Evolutionary conservation across 1,140 invertebrate species (phyloP).

Genomic region (Dreissena polymorpha): DNA sequence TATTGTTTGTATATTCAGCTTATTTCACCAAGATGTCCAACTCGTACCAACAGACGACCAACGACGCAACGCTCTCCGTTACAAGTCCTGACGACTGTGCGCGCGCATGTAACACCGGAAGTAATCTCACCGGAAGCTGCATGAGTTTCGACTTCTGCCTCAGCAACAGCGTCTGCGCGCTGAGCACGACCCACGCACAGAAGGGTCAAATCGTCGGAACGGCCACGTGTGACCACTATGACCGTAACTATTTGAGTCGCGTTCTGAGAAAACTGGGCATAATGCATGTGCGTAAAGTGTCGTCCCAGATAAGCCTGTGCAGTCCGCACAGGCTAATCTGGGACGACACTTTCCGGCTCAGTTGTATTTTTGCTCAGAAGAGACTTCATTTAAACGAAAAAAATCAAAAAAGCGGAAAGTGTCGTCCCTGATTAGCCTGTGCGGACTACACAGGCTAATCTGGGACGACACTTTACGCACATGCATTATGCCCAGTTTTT

Average conservation of each 20-base stretch:
- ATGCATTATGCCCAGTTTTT: too few relatives aligned
- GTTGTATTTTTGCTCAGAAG: too few relatives aligned
- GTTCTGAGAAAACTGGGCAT: too few relatives aligned
- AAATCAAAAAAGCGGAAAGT: too few relatives aligned
- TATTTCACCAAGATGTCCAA: constrained; percentile 28
- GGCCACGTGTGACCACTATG: constrained; percentile 50
- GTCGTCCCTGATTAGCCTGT: too few relatives aligned
- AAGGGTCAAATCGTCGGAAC: constrained; percentile 12
- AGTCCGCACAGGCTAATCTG: too few relatives aligned
- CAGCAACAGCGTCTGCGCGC: constrained; percentile 16
- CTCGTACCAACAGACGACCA: constrained; percentile 21
- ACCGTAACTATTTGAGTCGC: constrained; percentile 33
- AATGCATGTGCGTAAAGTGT: too few relatives aligned
- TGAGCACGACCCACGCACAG: constrained; percentile 45
- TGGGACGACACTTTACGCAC: too few relatives aligned
- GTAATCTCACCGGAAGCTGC: not conserved
- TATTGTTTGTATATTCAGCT: constrained; percentile 7
- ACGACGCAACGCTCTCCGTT: constrained; percentile 25
- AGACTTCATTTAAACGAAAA: too few relatives aligned
- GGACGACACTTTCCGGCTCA: too few relatives aligned
- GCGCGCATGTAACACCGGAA: constrained; percentile 25
- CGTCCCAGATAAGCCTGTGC: too few relatives aligned
- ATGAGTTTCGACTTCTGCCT: constrained; percentile 52
- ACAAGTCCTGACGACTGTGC: constrained; percentile 30
- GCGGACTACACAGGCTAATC: too few relatives aligned